Conservation (phyloP, 2,113 vertebrate species). For the Eptatretus burgeri region DNA sequence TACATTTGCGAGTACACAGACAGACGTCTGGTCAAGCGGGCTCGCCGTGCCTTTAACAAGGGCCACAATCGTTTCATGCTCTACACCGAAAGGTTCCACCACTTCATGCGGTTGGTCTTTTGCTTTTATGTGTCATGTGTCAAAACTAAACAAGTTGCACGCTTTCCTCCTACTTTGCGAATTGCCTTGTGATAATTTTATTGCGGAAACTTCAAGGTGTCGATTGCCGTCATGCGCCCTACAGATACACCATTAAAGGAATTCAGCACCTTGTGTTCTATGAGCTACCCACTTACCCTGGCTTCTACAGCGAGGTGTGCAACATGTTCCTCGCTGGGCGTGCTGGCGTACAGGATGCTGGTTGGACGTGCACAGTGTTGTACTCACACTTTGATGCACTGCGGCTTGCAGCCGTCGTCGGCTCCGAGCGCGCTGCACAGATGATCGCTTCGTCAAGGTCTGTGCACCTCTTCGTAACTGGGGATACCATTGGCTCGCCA, state of each 20-base stretch:
- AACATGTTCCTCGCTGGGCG: slow-evolving; percentile 46
- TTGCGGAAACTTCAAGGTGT: too few species aligned
- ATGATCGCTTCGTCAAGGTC: slow-evolving; percentile 60
- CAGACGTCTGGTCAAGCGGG: slow-evolving; percentile 32
- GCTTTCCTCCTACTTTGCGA: too few species aligned
- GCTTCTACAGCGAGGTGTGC: slow-evolving; percentile 86
- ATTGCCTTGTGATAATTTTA: too few species aligned
- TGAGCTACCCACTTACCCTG: slow-evolving; percentile 49
- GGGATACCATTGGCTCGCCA: slow-evolving; percentile 17
- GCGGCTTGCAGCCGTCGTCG: slow-evolving; percentile 37
- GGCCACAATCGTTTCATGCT: slow-evolving; percentile 59
- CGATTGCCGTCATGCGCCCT: background rate
- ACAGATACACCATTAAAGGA: slow-evolving; percentile 56
- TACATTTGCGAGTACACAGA: slow-evolving; percentile 55
- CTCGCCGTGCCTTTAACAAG: slow-evolving; percentile 43
- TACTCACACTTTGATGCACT: slow-evolving; percentile 64
- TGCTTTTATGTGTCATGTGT: too few species aligned
- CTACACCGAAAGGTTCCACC: slow-evolving; percentile 81
- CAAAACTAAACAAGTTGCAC: too few species aligned
- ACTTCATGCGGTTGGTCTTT: slow-evolving; percentile 53
- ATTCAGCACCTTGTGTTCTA: slow-evolving; percentile 79
- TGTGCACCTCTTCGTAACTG: slow-evolving; percentile 72
- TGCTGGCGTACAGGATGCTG: slow-evolving; percentile 24
- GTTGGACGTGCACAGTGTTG: slow-evolving; percentile 62
- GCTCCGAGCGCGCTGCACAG: slow-evolving; percentile 49